Evolutionary conservation across 2,113 vertebrate species (phyloP), one percentile per base, ranked within the genome.

Genomic region (Naja naja): DNA sequence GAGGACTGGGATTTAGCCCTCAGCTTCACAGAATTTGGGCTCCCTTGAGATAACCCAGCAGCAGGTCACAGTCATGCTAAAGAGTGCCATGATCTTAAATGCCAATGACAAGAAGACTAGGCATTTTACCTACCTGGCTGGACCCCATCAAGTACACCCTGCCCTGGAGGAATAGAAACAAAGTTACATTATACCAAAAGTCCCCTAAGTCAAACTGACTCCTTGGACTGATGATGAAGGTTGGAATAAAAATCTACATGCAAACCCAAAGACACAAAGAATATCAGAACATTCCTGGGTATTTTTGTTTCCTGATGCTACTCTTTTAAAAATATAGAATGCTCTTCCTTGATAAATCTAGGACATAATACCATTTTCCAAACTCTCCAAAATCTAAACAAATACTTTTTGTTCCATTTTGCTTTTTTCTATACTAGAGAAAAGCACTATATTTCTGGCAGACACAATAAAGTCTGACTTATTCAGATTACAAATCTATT

Each of bases 81-180:
- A 96, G 92, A 96, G 94, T 94, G 93, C 91, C 96, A 95, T 92
- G 86, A 96, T 96, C 96, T 96, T 94, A 93, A 95, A 94, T 89
- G 90, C 94, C 96, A 97, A 94, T 18, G 92, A 89, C 94, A 96
- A 94, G 93, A 95, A 23, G 93, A 92, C 91, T 56, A 89, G 88
- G 64, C 64, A 85, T 25, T 93, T 94, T 95, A 98, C 97, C 97
- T 97, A 97, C 97, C 97, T 97, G 97, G 91, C 95, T 95, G 96
- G 94, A 94, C 95, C 97, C 95, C 97, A 97, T 97, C 97, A 97
- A 96, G 95, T 96, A 95, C 94, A 94, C 95, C 97, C 95, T 94
- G 97, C 93, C 96, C 97, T 97, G 96, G 95, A 96, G 96, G 97
- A 96, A 98, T 69, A 98, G 96, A 97, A 97, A 97, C 54, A 95